Evolutionary conservation across 1,140 invertebrate genomes (phyloP).

Genomic region (Penaeus vannamei): DNA sequence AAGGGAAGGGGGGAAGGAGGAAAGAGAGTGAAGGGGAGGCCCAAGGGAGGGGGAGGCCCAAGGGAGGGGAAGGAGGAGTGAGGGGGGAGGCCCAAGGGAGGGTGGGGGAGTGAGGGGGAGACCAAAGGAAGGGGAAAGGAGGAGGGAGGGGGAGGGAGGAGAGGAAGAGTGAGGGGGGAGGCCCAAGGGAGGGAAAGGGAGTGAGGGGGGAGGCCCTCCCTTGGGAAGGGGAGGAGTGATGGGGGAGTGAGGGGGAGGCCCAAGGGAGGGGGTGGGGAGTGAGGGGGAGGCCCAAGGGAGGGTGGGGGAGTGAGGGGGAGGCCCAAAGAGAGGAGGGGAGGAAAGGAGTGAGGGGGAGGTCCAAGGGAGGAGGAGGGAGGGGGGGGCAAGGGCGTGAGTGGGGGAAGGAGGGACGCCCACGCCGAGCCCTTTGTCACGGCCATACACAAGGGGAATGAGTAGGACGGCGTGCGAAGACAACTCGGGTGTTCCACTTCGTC

Average conservation of each 20-base stretch:
- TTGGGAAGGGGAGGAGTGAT: background rate
- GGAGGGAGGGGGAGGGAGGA: background rate
- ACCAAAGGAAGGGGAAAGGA: too few relatives aligned
- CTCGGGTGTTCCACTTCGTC: too few relatives aligned
- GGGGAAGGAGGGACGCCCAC: constrained; percentile 5
- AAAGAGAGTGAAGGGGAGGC: background rate
- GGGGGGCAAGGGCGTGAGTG: background rate
- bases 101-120: background rate
- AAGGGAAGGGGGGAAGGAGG: background rate
- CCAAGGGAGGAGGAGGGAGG: background rate
- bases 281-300: background rate
- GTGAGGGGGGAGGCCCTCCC: background rate
- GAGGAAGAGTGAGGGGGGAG: too few relatives aligned
- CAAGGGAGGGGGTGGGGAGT: background rate
- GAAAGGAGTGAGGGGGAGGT: background rate
- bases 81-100: background rate
- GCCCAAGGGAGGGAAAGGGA: background rate
- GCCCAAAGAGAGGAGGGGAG: background rate
- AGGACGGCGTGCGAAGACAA: too few relatives aligned
- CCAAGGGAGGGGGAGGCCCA: background rate
- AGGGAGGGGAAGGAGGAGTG: background rate
- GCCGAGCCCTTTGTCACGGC: too few relatives aligned
- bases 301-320: background rate
- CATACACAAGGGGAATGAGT: too few relatives aligned
- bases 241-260: background rate